These are phyloP conservation scores for Galemys pyrenaicus DNA, from an alignment of 2,113 vertebrate species.

Conservation along the genomic window DNA sequence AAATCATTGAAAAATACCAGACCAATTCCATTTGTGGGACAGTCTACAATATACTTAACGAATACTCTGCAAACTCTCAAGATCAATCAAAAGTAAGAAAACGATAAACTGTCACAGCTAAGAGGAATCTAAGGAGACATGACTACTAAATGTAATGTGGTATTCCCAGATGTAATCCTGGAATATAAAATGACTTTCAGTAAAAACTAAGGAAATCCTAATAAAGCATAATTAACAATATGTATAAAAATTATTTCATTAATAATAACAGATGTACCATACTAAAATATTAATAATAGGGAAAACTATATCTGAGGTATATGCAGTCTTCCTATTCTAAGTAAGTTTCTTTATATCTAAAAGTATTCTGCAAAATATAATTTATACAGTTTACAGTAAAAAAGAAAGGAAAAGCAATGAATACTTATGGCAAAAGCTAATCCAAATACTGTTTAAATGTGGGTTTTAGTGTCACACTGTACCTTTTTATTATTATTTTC, in stretches of 20 bases:
- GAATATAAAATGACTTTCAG: background rate
- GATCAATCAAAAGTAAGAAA: background rate
- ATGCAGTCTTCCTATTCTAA: background rate
- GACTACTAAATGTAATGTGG: background rate
- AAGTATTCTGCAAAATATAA: background rate
- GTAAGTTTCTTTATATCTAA: background rate
- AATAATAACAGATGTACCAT: background rate
- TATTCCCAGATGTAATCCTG: background rate
- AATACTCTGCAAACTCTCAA: background rate
- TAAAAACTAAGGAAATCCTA: constrained; percentile 17
- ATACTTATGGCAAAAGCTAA: background rate
- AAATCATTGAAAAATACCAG: background rate
- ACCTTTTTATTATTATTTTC: background rate
- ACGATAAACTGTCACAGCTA: background rate
- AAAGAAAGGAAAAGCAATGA: background rate
- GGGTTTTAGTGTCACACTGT: background rate
- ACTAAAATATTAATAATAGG: background rate
- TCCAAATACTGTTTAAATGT: background rate
- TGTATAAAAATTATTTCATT: background rate
- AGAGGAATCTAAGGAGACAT: background rate
- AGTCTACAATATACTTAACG: background rate
- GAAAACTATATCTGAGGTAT: background rate
- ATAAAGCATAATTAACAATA: constrained; percentile 8
- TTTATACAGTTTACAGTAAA: background rate
- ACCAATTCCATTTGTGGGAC: background rate